Percentiles rank a stretch among this genome's conserved stretches.
Conservation (phyloP, 2,113 vertebrate genomes). For the Psittacara wagleri region DNA sequence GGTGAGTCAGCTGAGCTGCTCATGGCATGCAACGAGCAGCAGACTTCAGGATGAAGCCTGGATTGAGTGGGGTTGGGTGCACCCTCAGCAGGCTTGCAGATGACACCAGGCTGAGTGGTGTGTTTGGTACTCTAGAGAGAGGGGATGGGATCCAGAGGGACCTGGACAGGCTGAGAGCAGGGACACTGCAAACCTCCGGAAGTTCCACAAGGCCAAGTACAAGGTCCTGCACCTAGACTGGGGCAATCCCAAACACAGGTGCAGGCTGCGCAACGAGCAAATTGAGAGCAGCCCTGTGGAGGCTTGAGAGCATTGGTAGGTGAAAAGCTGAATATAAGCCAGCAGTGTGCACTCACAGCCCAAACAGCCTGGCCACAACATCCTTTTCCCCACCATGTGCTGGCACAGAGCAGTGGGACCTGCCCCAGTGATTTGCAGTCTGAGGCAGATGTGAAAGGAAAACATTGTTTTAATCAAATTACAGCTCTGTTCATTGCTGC, state of each 20-base stretch:
- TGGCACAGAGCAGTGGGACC: neutral
- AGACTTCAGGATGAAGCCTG: neutral
- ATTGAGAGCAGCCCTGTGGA: neutral
- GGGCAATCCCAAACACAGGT: neutral
- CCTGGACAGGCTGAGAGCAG: neutral
- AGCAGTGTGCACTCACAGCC: accelerated
- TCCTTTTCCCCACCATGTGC: neutral
- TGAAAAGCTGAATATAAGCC: neutral
- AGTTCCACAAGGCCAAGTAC: neutral
- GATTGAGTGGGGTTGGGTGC: neutral
- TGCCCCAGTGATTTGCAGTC: neutral
- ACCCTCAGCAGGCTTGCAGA: neutral
- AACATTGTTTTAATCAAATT: slow-evolving; percentile 31
- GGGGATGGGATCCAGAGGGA: neutral
- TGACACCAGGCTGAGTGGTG: neutral
- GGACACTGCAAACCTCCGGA: accelerated
- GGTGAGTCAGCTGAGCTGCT: neutral
- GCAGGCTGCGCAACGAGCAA: neutral
- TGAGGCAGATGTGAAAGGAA: slow-evolving; percentile 31
- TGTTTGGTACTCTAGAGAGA: neutral
- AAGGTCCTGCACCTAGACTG: neutral
- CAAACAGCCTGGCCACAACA: neutral
- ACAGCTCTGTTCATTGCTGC: neutral
- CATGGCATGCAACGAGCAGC: accelerated
- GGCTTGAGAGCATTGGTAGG: neutral